Conservation (phyloP, 2,113 vertebrate species). For the Ondatra zibethicus region DNA sequence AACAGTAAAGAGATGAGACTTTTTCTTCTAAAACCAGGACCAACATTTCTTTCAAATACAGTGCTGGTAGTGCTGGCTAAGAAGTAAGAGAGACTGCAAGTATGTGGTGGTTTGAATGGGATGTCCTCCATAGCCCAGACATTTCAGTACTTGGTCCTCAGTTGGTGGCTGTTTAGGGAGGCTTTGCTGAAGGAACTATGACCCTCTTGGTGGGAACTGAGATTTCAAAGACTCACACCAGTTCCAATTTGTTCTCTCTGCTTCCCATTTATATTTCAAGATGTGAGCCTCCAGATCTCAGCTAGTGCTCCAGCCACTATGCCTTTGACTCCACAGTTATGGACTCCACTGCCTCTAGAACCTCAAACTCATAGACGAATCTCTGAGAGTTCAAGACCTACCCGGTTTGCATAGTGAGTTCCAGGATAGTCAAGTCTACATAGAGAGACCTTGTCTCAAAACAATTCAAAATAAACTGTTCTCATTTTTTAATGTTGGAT, state of each 20-base stretch:
- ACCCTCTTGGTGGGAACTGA: neutral
- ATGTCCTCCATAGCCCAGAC: neutral
- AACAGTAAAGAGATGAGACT: neutral
- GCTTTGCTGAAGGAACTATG: neutral
- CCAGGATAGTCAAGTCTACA: neutral
- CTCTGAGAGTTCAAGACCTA: neutral
- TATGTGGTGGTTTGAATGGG: neutral
- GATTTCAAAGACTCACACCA: neutral
- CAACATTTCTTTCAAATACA: neutral
- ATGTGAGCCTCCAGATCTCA: neutral
- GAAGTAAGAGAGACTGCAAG: neutral
- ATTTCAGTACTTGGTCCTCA: neutral
- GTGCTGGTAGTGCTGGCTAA: neutral
- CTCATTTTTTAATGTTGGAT: neutral
- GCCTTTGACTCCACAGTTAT: neutral
- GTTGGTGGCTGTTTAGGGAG: neutral
- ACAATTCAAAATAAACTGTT: neutral
- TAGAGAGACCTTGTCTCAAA: neutral
- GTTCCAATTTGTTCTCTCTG: no score
- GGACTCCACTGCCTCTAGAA: neutral
- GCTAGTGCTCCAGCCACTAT: neutral
- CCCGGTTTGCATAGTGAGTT: neutral
- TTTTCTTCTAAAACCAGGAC: neutral
- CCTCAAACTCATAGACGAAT: neutral
- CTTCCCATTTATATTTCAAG: neutral